Conservation (phyloP, 2,888 invertebrate species). For the Dolichopus griseipennis region DNA sequence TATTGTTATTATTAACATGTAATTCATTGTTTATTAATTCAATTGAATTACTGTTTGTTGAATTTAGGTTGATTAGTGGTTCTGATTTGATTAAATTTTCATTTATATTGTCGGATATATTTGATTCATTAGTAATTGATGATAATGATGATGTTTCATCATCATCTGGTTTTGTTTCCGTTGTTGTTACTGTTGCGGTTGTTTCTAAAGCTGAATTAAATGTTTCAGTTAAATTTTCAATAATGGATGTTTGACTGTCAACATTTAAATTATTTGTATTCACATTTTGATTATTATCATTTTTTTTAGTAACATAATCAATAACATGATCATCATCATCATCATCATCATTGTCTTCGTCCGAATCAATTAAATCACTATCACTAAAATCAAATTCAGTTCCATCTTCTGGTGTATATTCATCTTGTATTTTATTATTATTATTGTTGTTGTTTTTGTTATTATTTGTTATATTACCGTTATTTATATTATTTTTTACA, state of each 20-base stretch:
- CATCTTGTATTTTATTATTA: slow-evolving; percentile 18
- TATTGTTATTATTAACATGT: background rate
- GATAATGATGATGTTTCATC: background rate
- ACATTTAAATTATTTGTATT: too few relatives aligned
- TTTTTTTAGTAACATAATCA: too few relatives aligned
- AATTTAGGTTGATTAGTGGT: background rate
- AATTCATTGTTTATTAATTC: background rate
- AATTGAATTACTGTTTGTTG: background rate
- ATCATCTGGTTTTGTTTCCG: too few relatives aligned
- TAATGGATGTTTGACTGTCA: too few relatives aligned
- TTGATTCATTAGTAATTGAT: background rate
- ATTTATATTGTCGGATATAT: too few relatives aligned
- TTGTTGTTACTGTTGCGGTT: too few relatives aligned
- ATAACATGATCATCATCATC: background rate
- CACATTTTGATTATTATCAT: too few relatives aligned
- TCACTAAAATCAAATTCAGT: slow-evolving; percentile 36
- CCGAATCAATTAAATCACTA: slow-evolving; percentile 30
- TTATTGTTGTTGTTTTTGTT: slow-evolving; percentile 14
- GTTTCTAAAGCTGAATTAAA: background rate
- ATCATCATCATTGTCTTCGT: slow-evolving; percentile 18
- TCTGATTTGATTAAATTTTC: background rate
- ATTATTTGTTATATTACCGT: background rate
- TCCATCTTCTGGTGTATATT: slow-evolving; percentile 25
- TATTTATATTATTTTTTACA: background rate
- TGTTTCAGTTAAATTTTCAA: background rate